Base-by-base conservation (phyloP, 2,888 invertebrate species). In the Aromia moschata region DNA sequence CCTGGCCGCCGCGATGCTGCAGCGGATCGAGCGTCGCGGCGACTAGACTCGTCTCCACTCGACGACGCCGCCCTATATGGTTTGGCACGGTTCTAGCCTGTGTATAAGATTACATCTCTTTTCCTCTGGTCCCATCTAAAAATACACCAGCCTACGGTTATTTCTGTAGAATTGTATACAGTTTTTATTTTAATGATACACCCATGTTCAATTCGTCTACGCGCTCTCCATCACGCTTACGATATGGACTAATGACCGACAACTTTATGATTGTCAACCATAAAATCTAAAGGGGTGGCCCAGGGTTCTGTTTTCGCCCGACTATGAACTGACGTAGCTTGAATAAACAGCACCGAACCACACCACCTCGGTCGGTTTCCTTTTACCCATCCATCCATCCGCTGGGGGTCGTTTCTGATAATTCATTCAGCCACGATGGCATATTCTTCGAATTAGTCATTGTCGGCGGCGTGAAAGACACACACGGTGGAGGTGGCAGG, bases 61-160 rank as follows among this genome's bases (percentile, higher is more conserved):
- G 75, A 72, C 64, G 75, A 72, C 70, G 79, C 76, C 79, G 79
- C 80, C 81, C 80, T 81, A 81, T 81, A 81, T 79, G 81, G 81
- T 74, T 78, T 78, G 80, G 79, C 80, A 79, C 77, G 77, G 74
- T 75, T 77, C 74, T 74, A 74, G 73, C 69, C 74, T 77, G 74
- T 79, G 80, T 80, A 80, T 81, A 80, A 79, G 78, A 80, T 80
- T 81, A 81, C 81, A 81, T 77, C 78, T 78, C 79, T 79, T 79
- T 79, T 78, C 77, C 79, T 77, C 77, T 75, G 78, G 79, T 77
- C 73, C 72, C 71, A 70, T 73, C 80, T 81, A 80, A 81, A 81
- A 80, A 81, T 81, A 81, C 74, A 70, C 64, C 72, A 73, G 75
- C 76, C 75, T 72, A 76, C 76, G 73, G 78, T 78, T 80, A 80